A percentile compares a stretch with the other conserved stretches of the same genome.
phyloP scores from a whole-genome alignment of 2,888 invertebrate genomes.

The Heteromyza rotundicornis region DNA sequence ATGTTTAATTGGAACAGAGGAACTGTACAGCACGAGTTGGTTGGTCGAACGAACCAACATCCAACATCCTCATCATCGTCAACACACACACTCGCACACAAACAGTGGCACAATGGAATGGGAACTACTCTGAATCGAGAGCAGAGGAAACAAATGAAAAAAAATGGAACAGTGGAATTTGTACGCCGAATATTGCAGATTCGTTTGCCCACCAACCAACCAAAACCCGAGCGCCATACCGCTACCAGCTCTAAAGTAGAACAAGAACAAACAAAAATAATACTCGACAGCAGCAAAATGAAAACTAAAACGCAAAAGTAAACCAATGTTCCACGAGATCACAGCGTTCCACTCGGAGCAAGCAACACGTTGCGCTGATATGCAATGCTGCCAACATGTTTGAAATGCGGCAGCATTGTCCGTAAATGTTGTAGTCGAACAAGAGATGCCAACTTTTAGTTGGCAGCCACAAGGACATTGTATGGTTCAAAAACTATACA shows the following conservation, averaged over 20 bases:
- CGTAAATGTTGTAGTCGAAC: too few relatives aligned
- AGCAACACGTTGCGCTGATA: too few relatives aligned
- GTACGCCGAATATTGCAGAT: not conserved
- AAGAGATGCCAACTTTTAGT: too few relatives aligned
- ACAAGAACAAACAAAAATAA: conserved; percentile 19
- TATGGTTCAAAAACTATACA: too few relatives aligned
- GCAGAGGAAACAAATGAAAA: conserved; percentile 14
- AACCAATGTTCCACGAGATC: conserved; percentile 20
- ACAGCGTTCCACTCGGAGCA: too few relatives aligned
- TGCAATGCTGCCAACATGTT: too few relatives aligned
- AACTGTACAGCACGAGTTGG: conserved; percentile 48
- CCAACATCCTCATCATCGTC: conserved; percentile 25
- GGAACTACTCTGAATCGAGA: too few relatives aligned
- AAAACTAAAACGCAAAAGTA: conserved; percentile 16
- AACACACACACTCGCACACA: conserved; percentile 14
- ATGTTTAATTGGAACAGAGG: conserved; percentile 57
- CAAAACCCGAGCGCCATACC: too few relatives aligned
- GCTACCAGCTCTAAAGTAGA: conserved; percentile 14
- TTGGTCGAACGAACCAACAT: conserved; percentile 22
- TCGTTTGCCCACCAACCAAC: not conserved
- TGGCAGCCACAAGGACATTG: too few relatives aligned
- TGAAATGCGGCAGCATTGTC: too few relatives aligned
- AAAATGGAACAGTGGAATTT: conserved; percentile 25
- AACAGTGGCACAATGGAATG: conserved; percentile 4
- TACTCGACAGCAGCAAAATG: conserved; percentile 8